A percentile compares a stretch with the other conserved stretches of the same genome.
Evolutionary conservation across 1,140 invertebrate genomes (phyloP).

Genomic region (Drosophila simulans): DNA sequence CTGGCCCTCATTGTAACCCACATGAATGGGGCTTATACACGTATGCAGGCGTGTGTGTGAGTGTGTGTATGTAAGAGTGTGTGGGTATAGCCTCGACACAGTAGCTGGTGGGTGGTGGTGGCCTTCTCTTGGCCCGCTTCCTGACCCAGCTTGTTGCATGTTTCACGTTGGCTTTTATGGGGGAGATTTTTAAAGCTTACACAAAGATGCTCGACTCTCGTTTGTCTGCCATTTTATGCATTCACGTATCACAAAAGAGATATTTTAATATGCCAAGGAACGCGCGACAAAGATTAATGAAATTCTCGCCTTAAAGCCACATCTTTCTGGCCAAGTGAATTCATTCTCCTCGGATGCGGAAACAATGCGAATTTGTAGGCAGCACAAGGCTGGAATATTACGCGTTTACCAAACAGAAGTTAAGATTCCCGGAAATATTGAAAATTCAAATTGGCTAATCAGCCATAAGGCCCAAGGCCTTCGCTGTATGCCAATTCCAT

Average conservation of each 20-base stretch:
- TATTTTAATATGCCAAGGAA: slow-evolving; percentile 47
- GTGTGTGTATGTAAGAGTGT: slow-evolving; percentile 16
- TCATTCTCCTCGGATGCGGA: slow-evolving; percentile 2
- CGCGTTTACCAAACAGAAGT: not conserved
- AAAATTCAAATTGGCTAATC: slow-evolving; percentile 55
- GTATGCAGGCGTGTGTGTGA: slow-evolving; percentile 7
- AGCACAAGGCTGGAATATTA: not conserved
- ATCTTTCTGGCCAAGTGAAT: slow-evolving; percentile 9
- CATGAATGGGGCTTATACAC: slow-evolving; percentile 56
- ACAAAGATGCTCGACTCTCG: slow-evolving; percentile 52
- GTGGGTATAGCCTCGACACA: slow-evolving; percentile 61
- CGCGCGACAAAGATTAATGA: slow-evolving; percentile 68
- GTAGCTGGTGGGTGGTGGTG: slow-evolving; percentile 30
- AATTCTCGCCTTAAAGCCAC: slow-evolving; percentile 57
- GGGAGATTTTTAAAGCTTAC: slow-evolving; percentile 66
- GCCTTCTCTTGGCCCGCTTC: slow-evolving; percentile 25
- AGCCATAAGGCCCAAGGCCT: slow-evolving; percentile 20
- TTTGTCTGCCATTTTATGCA: slow-evolving; percentile 16
- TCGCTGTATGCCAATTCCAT: slow-evolving; percentile 36
- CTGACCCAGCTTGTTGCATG: slow-evolving; percentile 64
- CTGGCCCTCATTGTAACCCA: slow-evolving; percentile 52
- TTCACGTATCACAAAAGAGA: slow-evolving; percentile 59
- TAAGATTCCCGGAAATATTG: slow-evolving; percentile 47
- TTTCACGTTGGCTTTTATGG: slow-evolving; percentile 53
- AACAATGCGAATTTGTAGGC: slow-evolving; percentile 15